These are phyloP conservation scores for Riparia riparia DNA, from an alignment of 2,113 vertebrate species.

Conservation along the genomic window DNA sequence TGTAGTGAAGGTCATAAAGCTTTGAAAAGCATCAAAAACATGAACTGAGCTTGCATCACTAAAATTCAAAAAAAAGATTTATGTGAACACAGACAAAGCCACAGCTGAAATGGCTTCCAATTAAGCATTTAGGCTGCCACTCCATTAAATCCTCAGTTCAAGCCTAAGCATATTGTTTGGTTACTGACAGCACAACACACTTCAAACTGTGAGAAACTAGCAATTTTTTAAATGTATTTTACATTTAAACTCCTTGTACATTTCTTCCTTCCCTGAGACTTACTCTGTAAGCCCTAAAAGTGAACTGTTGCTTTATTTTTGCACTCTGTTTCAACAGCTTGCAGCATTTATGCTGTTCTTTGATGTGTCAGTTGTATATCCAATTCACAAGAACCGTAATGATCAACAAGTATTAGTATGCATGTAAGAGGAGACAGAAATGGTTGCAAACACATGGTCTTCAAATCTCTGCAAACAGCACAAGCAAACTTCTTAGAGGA, in stretches of 20 bases:
- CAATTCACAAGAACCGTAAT: slow-evolving; percentile 19
- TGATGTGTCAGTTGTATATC: slow-evolving; percentile 43
- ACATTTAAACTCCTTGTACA: neutral
- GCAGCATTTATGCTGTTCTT: slow-evolving; percentile 45
- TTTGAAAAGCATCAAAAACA: neutral
- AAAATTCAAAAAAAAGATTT: neutral
- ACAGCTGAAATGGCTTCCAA: neutral
- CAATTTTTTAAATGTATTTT: neutral
- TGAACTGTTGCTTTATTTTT: slow-evolving; percentile 23
- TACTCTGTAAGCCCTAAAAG: neutral
- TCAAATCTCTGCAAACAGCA: neutral
- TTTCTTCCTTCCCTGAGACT: neutral
- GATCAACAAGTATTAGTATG: slow-evolving; percentile 51
- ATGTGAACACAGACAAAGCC: neutral
- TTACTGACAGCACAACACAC: neutral
- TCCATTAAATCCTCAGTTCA: neutral
- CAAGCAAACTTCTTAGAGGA: slow-evolving; percentile 3
- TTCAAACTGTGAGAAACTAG: neutral
- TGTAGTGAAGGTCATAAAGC: neutral
- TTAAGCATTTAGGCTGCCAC: neutral
- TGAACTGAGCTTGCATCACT: neutral
- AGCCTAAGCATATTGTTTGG: neutral
- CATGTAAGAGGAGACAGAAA: slow-evolving; percentile 48
- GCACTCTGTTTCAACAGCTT: slow-evolving; percentile 54
- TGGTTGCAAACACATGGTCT: slow-evolving; percentile 49